phyloP scores from a whole-genome alignment of 2,888 invertebrate genomes.

The Oligia strigilis region DNA sequence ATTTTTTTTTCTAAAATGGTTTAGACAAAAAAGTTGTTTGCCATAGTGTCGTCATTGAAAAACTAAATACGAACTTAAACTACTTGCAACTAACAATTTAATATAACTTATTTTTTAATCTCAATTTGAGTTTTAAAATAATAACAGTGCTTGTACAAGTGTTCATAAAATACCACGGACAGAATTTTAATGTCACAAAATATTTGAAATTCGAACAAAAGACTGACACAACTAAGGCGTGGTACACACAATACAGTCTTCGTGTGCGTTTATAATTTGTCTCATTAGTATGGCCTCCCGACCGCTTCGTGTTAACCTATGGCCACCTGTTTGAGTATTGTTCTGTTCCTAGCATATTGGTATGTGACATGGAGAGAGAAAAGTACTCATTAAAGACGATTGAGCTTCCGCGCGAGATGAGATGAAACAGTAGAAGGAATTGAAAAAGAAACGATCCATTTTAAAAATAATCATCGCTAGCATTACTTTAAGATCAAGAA shows the following conservation, averaged over 20 bases:
- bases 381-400: not conserved
- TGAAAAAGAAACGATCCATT: not conserved
- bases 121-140: not conserved
- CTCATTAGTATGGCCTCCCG: constrained; percentile 68
- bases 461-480: not conserved
- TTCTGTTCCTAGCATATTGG: constrained; percentile 45
- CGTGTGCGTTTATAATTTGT: constrained; percentile 60
- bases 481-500: not conserved
- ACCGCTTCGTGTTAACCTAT: constrained; percentile 59
- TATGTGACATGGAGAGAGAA: constrained; percentile 28
- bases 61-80: not conserved
- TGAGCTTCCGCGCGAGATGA: not conserved
- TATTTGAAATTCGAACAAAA: constrained; percentile 61
- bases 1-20: not conserved
- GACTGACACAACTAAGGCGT: constrained; percentile 40
- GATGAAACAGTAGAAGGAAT: not conserved
- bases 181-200: constrained; percentile 47
- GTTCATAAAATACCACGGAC: constrained; percentile 21
- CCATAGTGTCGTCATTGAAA: not conserved
- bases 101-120: not conserved
- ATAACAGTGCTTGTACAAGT: constrained; percentile 33
- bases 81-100: not conserved
- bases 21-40: constrained; percentile 4
- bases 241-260: constrained; percentile 50
- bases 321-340: constrained; percentile 62